Base-by-base conservation (phyloP, 2,888 invertebrate species). In the Atethmia centrago region DNA sequence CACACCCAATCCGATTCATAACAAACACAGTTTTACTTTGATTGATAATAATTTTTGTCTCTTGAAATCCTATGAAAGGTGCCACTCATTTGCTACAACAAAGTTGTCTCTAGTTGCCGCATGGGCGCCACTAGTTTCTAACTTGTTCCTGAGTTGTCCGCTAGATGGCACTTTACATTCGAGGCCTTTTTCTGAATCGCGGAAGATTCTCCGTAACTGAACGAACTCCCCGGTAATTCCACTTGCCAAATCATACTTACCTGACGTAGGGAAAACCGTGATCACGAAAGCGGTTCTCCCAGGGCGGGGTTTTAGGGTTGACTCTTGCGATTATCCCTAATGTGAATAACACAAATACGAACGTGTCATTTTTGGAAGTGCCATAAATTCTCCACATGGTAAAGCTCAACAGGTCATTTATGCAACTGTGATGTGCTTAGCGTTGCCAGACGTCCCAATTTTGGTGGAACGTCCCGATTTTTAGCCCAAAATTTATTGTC, bases 211-310 rank as follows among this genome's bases (percentile, higher is more conserved):
- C 31, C n/a, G 31, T 1, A 5, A 28, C 31, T 58, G 45, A 72
- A 58, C 14, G n/a, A 71, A 51, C 25, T 36, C 14, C 67, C 31
- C 77, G 3, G 36, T n/a, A n/a, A n/a, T 58, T 7, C n/a, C 8
- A 0, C 5, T 59, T 36, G 14, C 8, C 8, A 16, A 16, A 9
- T 14, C 9, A 3, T 21, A n/a, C 0, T 10, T n/a, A 8, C 21
- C 31, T 83, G 83, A 78, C 79, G 74, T 78, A 83, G 73, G 73
- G 71, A 74, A 51, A 51, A 77, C 77, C 78, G 80, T 77, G 78
- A 77, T 65, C 77, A 79, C 19, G 58, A 66, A 72, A 64, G 75
- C 10, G 1, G 10, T 16, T 55, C 4, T 36, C 28, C 8, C 21
- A n/a, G 21, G 10, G 53, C 53, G 25, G 14, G 53, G 9, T 55